These are phyloP conservation scores for Todiramphus chloris DNA, from an alignment of 2,113 vertebrate species.

Conservation along the genomic window DNA sequence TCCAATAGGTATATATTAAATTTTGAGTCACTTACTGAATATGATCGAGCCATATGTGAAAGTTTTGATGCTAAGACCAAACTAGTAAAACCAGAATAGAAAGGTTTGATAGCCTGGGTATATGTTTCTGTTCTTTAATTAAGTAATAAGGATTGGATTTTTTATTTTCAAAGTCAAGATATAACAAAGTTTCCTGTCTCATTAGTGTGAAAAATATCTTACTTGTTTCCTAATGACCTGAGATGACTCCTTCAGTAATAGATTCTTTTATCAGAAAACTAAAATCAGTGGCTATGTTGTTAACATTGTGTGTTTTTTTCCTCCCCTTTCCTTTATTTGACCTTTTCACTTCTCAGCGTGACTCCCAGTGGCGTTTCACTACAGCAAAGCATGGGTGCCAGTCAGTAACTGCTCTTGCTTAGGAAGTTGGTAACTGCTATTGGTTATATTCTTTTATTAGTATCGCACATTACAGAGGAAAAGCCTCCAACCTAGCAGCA, in stretches of 20 bases:
- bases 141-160: neutral
- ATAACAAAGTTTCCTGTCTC: neutral
- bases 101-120: neutral
- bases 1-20: neutral
- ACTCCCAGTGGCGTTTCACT: neutral
- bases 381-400: accelerated
- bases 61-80: neutral
- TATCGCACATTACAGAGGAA: neutral
- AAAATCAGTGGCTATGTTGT: neutral
- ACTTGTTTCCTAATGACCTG: neutral
- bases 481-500: neutral
- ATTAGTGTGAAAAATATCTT: neutral
- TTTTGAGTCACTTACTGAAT: neutral
- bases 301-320: neutral
- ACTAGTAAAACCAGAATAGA: neutral
- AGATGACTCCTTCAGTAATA: neutral
- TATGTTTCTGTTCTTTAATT: neutral
- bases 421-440: neutral
- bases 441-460: neutral
- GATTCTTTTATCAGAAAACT: neutral
- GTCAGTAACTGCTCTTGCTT: neutral
- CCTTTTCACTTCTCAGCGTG: neutral
- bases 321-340: neutral
- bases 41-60: accelerated
- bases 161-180: neutral